These are phyloP conservation scores for Myxocyprinus asiaticus DNA, from an alignment of 2,113 vertebrate genomes.

Conservation along the genomic window DNA sequence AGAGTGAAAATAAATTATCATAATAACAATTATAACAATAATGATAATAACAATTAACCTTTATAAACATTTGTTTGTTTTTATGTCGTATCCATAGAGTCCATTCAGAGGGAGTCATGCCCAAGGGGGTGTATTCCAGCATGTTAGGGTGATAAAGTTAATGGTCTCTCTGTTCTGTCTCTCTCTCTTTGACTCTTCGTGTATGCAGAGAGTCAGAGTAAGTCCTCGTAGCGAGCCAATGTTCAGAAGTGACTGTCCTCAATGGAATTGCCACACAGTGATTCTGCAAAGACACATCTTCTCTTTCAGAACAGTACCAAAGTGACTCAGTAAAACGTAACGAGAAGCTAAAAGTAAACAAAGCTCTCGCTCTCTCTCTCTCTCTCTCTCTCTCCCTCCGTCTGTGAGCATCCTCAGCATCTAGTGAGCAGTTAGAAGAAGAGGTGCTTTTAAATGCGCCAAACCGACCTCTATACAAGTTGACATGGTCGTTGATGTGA, in stretches of 20 bases:
- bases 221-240: not conserved
- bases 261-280: constrained; percentile 42
- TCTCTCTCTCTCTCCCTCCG: not conserved
- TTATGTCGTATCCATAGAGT: constrained; percentile 70
- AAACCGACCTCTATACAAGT: constrained; percentile 42
- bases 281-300: constrained; percentile 65
- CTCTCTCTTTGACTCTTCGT: not conserved
- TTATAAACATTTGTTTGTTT: constrained; percentile 79
- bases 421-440: not conserved
- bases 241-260: constrained; percentile 15
- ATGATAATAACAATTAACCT: constrained; percentile 76
- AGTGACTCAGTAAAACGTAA: constrained; percentile 60
- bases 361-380: no score
- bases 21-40: constrained; percentile 83
- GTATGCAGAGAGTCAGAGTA: constrained; percentile 5
- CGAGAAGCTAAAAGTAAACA: constrained; percentile 43
- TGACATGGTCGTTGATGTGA: constrained; percentile 18
- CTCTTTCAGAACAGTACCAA: constrained; percentile 77
- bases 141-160: constrained; percentile 65
- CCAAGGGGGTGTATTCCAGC: constrained; percentile 78
- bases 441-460: constrained; percentile 35
- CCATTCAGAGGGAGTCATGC: constrained; percentile 72
- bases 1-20: constrained; percentile 83
- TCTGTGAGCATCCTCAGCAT: constrained; percentile 1
- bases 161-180: constrained; percentile 31